phyloP scores from a whole-genome alignment of 2,113 vertebrate species.

The Polyodon spathula region DNA sequence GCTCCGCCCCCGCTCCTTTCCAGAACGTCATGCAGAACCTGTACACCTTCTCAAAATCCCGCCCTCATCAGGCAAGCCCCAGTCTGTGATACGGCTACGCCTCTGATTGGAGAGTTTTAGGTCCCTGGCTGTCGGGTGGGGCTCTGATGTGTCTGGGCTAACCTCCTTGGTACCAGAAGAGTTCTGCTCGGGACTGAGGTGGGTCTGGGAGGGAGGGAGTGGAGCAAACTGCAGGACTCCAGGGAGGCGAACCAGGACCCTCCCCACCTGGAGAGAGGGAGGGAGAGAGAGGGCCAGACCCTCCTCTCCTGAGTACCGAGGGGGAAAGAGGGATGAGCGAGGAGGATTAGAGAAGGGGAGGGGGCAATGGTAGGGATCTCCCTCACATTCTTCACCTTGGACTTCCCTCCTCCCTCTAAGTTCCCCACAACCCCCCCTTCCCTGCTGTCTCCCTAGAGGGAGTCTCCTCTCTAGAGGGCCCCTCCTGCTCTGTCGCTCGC shows the following conservation, averaged over 20 bases:
- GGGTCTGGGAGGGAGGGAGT: constrained; percentile 32
- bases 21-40: constrained; percentile 33
- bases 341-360: background rate
- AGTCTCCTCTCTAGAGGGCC: too few species aligned
- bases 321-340: too few species aligned
- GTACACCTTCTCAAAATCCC: constrained; percentile 59
- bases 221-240: constrained; percentile 42
- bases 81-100: constrained; percentile 1
- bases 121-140: too few species aligned
- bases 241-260: constrained; percentile 45
- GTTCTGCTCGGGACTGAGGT: background rate
- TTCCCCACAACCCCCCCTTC: too few species aligned
- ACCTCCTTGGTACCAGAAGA: background rate
- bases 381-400: too few species aligned
- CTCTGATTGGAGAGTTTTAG: constrained; percentile 9
- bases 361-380: too few species aligned
- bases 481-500: too few species aligned
- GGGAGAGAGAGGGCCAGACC: too few species aligned
- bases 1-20: constrained; percentile 10
- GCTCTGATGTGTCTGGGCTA: background rate
- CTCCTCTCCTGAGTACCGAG: too few species aligned
- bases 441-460: too few species aligned
- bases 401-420: too few species aligned
- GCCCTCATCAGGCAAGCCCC: constrained; percentile 10
- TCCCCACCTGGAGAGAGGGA: constrained; percentile 38